Conservation (phyloP, 2,113 vertebrate genomes). For the Cinclus cinclus region DNA sequence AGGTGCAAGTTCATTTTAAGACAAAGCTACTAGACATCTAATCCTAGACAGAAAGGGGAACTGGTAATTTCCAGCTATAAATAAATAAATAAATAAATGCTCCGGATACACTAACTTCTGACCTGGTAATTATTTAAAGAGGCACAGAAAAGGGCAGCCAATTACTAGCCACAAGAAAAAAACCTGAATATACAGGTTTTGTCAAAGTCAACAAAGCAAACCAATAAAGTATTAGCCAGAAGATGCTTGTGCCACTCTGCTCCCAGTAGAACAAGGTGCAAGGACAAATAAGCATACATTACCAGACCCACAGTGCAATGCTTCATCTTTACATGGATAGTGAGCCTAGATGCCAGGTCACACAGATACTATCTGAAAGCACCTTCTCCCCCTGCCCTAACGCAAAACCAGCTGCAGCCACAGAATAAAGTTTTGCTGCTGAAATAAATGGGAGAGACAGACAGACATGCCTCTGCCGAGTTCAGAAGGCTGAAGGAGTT, state of each 20-base stretch:
- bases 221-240: background rate
- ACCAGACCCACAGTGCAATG: rapidly evolving
- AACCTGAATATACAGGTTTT: background rate
- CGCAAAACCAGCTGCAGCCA: background rate
- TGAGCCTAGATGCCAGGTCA: background rate
- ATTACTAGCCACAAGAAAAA: background rate
- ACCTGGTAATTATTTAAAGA: background rate
- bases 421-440: background rate
- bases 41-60: background rate
- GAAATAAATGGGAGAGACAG: background rate
- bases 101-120: background rate
- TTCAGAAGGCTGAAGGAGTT: background rate
- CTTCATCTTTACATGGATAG: background rate
- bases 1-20: background rate
- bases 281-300: background rate
- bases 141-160: background rate
- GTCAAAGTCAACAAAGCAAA: background rate
- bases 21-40: background rate
- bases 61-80: background rate
- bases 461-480: background rate
- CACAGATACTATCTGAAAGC: background rate
- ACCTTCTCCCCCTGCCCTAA: too few relatives aligned
- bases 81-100: background rate
- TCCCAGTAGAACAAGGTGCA: background rate
- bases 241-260: rapidly evolving